Percentiles rank a stretch among this genome's conserved stretches.
phyloP scores from a whole-genome alignment of 2,797 vertebrate genomes.

The Hipposideros larvatus region DNA sequence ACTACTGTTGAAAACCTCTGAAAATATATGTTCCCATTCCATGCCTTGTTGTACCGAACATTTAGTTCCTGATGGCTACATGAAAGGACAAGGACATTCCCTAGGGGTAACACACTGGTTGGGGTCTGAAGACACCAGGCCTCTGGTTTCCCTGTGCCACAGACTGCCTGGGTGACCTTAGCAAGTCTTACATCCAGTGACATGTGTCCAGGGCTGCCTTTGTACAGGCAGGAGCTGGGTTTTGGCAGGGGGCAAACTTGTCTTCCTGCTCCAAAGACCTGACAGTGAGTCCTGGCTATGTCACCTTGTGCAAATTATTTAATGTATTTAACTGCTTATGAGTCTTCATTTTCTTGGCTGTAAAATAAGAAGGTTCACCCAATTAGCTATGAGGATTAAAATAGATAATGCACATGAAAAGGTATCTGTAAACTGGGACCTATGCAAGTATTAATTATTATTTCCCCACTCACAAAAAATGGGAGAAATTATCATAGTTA shows the following conservation, averaged over 20 bases:
- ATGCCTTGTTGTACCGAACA: not conserved
- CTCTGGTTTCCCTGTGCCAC: not conserved
- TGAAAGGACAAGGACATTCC: not conserved
- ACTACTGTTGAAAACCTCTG: not conserved
- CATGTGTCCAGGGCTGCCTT: not conserved
- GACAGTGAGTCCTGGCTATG: not conserved
- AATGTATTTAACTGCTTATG: not conserved
- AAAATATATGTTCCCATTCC: not conserved
- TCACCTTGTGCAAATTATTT: not conserved
- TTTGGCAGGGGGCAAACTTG: not conserved
- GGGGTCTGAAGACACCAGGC: not conserved
- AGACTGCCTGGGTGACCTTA: not conserved
- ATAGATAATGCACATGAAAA: not conserved
- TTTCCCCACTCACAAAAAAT: not conserved
- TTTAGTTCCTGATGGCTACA: not conserved
- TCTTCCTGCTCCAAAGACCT: not conserved
- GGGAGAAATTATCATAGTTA: not conserved
- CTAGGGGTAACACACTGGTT: not conserved
- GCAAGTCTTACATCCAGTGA: not conserved
- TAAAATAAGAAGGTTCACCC: constrained; percentile 34
- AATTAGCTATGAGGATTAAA: not conserved
- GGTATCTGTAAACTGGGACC: constrained; percentile 31
- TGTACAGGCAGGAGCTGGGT: no score
- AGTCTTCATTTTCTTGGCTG: not conserved
- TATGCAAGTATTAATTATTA: constrained; percentile 13